Conservation (phyloP, 2,888 invertebrate species). For the Philereme vetulata region DNA sequence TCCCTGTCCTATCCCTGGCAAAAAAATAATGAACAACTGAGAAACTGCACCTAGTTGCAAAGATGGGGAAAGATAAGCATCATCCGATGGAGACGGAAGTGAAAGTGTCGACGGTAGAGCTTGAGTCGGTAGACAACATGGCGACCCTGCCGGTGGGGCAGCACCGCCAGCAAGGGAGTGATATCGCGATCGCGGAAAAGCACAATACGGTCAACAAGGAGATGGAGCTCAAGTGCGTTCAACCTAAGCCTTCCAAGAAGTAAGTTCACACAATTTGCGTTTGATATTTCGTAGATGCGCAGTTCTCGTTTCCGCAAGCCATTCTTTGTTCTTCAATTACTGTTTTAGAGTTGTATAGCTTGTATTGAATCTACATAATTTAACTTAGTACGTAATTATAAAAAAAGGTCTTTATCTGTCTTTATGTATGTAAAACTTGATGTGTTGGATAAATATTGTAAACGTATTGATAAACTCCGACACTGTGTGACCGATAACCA, state of each 20-base stretch:
- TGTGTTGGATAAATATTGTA: too few relatives aligned
- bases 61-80: conserved; percentile 79
- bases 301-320: not conserved
- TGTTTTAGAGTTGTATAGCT: too few relatives aligned
- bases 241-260: conserved; percentile 93
- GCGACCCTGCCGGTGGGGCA: conserved; percentile 94
- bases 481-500: too few relatives aligned
- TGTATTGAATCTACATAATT: too few relatives aligned
- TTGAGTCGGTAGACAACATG: conserved; percentile 94
- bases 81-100: conserved; percentile 87
- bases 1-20: conserved; percentile 52
- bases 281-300: not conserved
- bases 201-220: conserved; percentile 93
- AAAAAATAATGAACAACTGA: conserved; percentile 56
- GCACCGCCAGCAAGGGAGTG: conserved; percentile 87
- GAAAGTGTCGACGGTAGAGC: conserved; percentile 94
- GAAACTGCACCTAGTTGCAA: conserved; percentile 37
- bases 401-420: too few relatives aligned
- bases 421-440: too few relatives aligned
- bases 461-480: too few relatives aligned
- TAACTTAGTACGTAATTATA: too few relatives aligned
- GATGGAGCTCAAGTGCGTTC: conserved; percentile 93
- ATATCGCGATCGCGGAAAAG: conserved; percentile 90
- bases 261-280: conserved; percentile 66
- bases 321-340: conserved; percentile 34